Conservation (phyloP, 2,888 invertebrate genomes). For the Dinocampus coccinellae region DNA sequence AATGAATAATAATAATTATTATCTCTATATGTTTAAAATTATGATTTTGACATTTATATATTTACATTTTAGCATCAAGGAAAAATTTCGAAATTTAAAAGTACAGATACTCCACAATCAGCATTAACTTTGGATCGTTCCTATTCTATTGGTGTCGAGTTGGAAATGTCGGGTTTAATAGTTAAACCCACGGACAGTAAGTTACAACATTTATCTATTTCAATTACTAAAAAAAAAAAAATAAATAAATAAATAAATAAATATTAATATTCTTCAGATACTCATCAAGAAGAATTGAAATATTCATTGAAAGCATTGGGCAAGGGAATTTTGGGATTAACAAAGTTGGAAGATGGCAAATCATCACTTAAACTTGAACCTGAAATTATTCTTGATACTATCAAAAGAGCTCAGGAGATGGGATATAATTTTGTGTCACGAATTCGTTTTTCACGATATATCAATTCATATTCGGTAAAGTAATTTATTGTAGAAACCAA, state of each 20-base stretch:
- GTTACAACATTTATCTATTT: conserved; percentile 42
- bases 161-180: conserved; percentile 77
- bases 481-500: not conserved
- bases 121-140: conserved; percentile 72
- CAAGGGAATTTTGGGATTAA: conserved; percentile 77
- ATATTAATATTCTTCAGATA: conserved; percentile 59
- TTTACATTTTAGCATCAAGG: conserved; percentile 40
- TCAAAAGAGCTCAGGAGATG: conserved; percentile 70
- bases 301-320: conserved; percentile 79
- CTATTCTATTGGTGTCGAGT: conserved; percentile 75
- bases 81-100: conserved; percentile 61
- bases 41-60: not conserved
- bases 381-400: conserved; percentile 78
- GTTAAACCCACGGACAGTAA: conserved; percentile 78
- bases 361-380: conserved; percentile 75
- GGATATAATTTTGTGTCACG: conserved; percentile 62
- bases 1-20: not conserved
- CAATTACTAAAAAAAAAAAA: not conserved
- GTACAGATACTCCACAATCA: conserved; percentile 68
- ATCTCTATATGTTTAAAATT: conserved; percentile 1
- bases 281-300: conserved; percentile 76
- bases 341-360: conserved; percentile 71
- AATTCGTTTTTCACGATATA: conserved; percentile 79
- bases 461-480: conserved; percentile 76
- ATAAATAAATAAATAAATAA: conserved; percentile 11